These are phyloP conservation scores for Saiga tatarica DNA, from an alignment of 2,113 vertebrate species.

Conservation along the genomic window DNA sequence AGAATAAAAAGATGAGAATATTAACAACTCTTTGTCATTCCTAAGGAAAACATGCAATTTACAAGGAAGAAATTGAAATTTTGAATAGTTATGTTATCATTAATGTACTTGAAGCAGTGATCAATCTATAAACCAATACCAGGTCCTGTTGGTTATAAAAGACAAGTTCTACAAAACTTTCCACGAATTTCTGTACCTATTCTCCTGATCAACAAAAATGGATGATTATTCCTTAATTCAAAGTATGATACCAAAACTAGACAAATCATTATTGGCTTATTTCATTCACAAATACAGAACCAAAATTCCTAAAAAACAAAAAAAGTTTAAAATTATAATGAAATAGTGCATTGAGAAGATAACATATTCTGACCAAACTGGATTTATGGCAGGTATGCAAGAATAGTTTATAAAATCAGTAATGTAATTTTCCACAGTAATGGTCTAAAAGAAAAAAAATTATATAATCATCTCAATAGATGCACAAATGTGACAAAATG, in stretches of 20 bases:
- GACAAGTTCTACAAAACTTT: background rate
- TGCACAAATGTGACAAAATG: background rate
- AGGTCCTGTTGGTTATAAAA: background rate
- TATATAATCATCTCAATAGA: background rate
- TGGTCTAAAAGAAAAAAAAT: background rate
- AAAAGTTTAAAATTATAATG: background rate
- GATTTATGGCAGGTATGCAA: background rate
- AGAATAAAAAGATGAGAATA: background rate
- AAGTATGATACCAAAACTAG: background rate
- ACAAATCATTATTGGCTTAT: background rate
- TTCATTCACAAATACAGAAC: background rate
- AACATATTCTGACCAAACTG: background rate
- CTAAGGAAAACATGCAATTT: background rate
- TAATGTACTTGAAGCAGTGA: background rate
- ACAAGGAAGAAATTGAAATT: background rate
- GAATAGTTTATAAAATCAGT: conserved; percentile 1
- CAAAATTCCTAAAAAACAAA: background rate
- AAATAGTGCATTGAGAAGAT: background rate
- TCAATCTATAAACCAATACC: background rate
- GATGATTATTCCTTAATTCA: background rate
- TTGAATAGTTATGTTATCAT: background rate
- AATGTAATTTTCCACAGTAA: background rate
- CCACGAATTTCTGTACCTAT: background rate
- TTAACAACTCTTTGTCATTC: background rate
- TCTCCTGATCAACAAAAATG: background rate